Evolutionary conservation across 23 tunicate species (phyloP).

Genomic region (Phallusia fumigata): DNA sequence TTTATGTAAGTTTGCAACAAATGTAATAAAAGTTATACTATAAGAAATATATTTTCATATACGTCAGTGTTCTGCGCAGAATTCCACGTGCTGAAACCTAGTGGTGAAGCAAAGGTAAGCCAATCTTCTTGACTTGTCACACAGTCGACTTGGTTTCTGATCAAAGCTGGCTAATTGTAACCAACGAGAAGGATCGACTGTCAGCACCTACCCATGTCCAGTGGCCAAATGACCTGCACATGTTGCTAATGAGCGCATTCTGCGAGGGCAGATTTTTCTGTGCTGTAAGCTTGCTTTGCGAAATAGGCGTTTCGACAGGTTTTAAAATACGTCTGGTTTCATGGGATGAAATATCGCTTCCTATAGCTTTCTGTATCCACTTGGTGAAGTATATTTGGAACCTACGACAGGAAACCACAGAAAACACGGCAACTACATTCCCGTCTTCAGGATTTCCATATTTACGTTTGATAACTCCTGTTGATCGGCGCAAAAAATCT

Average conservation of each 20-base stretch:
- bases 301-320: neutral
- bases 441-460: neutral
- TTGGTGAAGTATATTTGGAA: no score
- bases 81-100: no score
- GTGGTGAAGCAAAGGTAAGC: no score
- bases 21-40: no score
- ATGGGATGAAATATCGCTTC: no score
- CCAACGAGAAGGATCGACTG: neutral
- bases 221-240: neutral
- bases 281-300: neutral
- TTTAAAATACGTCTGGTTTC: no score
- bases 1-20: no score
- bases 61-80: no score
- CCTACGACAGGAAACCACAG: neutral
- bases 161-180: constrained; percentile 11
- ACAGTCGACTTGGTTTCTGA: constrained; percentile 9
- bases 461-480: neutral
- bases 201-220: neutral
- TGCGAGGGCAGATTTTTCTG: no score
- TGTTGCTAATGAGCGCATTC: constrained; percentile 5
- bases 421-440: neutral
- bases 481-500: neutral
- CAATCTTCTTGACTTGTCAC: neutral
- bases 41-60: no score
- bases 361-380: no score